phyloP scores from a whole-genome alignment of 2,888 invertebrate species.

The Chalcis sispes region DNA sequence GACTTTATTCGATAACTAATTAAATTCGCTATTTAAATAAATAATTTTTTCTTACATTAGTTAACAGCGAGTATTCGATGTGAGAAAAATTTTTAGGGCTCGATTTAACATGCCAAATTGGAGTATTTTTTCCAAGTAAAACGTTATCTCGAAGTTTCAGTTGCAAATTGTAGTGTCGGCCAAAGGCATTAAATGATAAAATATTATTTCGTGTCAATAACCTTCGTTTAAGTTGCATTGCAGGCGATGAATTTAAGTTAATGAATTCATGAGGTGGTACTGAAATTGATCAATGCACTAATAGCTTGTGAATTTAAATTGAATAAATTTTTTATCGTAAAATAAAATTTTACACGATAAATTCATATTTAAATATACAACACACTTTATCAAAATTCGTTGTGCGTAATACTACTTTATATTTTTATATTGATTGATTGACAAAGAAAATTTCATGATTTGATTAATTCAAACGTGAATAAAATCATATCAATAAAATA shows the following conservation, averaged over 20 bases:
- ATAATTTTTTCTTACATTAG: constrained; percentile 40
- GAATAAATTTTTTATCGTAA: no score
- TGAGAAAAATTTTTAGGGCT: constrained; percentile 38
- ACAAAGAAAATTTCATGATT: no score
- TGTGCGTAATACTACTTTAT: no score
- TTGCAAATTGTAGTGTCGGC: constrained; percentile 35
- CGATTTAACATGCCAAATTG: constrained; percentile 49
- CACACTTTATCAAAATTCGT: no score
- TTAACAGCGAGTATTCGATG: constrained; percentile 26
- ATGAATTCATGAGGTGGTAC: constrained; percentile 45
- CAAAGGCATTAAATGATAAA: constrained; percentile 54
- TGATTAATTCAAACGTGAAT: no score
- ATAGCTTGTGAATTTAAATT: no score
- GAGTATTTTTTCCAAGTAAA: constrained; percentile 54
- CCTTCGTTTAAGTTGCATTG: constrained; percentile 12
- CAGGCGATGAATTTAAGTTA: constrained; percentile 16
- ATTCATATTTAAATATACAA: no score
- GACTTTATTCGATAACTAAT: not conserved
- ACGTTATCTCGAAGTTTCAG: constrained; percentile 47
- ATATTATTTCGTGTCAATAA: constrained; percentile 29
- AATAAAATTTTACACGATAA: no score
- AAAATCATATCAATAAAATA: no score
- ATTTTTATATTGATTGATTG: no score
- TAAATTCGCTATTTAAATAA: not conserved
- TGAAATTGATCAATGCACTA: constrained; percentile 22